Percentiles rank a stretch among this genome's conserved stretches.
These are phyloP conservation scores for Mus pahari DNA, from an alignment of 2,113 vertebrate species.

Conservation along the genomic window DNA sequence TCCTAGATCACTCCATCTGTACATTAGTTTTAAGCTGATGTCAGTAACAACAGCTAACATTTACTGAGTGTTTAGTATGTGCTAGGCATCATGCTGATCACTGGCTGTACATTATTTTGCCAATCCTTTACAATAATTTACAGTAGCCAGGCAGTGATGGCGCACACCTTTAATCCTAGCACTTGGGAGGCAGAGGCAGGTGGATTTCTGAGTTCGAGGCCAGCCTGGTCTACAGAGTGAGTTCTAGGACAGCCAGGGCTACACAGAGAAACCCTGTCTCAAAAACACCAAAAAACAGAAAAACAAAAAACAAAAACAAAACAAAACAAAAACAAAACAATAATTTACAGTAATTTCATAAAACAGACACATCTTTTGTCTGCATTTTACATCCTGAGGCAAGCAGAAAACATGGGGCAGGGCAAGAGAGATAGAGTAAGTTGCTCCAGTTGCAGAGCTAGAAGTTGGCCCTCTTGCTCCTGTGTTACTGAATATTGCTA, in stretches of 20 bases:
- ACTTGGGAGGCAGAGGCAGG: too few species aligned
- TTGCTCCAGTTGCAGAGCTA: background rate
- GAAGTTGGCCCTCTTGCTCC: background rate
- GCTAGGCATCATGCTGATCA: background rate
- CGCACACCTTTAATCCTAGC: too few species aligned
- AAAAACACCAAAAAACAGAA: too few species aligned
- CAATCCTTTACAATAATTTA: background rate
- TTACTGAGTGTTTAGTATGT: background rate
- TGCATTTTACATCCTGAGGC: background rate
- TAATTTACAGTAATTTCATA: background rate
- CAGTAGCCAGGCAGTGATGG: too few species aligned
- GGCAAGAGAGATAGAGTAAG: background rate
- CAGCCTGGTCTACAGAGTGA: too few species aligned
- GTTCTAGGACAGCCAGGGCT: too few species aligned
- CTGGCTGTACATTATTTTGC: background rate
- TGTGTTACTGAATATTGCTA: background rate
- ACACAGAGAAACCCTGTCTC: too few species aligned
- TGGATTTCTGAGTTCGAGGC: too few species aligned
- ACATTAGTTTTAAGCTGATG: slow-evolving; percentile 10
- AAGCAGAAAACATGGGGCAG: background rate
- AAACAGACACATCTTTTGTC: background rate
- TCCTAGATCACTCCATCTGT: background rate
- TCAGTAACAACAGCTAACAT: background rate
- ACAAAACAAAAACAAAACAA: too few species aligned
- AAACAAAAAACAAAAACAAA: too few species aligned